Percentiles rank a stretch among this genome's conserved stretches.
These are phyloP conservation scores for Phortica okadai DNA, from an alignment of 2,888 invertebrate species.

Conservation along the genomic window DNA sequence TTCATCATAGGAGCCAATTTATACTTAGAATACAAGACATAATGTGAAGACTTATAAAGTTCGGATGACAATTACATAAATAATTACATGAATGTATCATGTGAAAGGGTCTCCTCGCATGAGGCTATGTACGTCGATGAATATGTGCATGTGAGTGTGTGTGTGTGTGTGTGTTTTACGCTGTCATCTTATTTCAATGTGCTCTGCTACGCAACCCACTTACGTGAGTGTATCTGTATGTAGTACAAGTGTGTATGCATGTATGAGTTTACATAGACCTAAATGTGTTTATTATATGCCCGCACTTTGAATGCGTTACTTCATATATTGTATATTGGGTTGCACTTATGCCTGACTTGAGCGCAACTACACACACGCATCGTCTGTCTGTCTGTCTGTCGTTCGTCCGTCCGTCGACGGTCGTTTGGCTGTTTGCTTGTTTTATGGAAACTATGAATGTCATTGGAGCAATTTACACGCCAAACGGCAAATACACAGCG, in stretches of 20 bases:
- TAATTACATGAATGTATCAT: slow-evolving; percentile 64
- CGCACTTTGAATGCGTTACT: slow-evolving; percentile 13
- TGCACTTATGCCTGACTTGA: slow-evolving; percentile 62
- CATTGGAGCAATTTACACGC: slow-evolving; percentile 36
- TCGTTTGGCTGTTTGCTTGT: neutral
- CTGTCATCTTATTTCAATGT: slow-evolving; percentile 14
- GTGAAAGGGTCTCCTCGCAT: slow-evolving; percentile 38
- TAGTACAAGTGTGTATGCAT: neutral
- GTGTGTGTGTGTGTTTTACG: slow-evolving; percentile 26
- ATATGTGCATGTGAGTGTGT: neutral
- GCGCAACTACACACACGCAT: slow-evolving; percentile 44
- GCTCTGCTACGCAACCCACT: neutral
- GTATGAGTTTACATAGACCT: slow-evolving; percentile 9
- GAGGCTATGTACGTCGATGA: neutral
- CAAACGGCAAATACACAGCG: slow-evolving; percentile 6
- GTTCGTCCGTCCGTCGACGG: slow-evolving; percentile 45
- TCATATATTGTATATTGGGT: slow-evolving; percentile 43
- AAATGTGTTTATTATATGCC: slow-evolving; percentile 1
- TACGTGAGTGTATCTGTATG: neutral
- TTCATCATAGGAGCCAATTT: slow-evolving; percentile 67
- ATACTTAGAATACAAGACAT: slow-evolving; percentile 66
- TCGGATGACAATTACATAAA: slow-evolving; percentile 71
- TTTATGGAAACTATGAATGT: slow-evolving; percentile 35
- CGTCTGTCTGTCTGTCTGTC: too few species aligned
- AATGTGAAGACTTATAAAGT: slow-evolving; percentile 67